phyloP scores from a whole-genome alignment of 2,797 vertebrate genomes.

The Anolis apletophallus region DNA sequence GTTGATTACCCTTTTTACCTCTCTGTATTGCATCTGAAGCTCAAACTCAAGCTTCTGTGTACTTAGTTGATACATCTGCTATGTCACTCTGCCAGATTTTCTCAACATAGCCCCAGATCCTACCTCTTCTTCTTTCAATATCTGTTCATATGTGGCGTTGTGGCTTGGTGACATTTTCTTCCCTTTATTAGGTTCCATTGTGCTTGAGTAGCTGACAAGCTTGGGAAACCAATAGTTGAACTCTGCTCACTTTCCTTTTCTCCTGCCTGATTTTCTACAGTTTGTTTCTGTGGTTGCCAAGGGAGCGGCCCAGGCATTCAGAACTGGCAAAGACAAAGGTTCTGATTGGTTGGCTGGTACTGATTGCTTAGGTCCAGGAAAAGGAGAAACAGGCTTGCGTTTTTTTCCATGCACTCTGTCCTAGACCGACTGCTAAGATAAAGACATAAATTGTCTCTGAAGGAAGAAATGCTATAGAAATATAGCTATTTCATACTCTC shows the following conservation, averaged over 20 bases:
- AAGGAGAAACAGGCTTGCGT: not conserved
- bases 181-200: not conserved
- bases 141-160: not conserved
- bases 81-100: no score
- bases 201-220: not conserved
- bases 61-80: not conserved
- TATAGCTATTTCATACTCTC: not conserved
- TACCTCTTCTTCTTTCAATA: constrained; percentile 41
- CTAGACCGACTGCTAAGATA: not conserved
- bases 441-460: not conserved
- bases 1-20: not conserved
- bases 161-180: not conserved
- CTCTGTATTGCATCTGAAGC: not conserved
- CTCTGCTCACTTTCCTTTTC: not conserved
- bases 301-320: constrained; percentile 4
- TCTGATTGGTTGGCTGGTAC: constrained; percentile 21
- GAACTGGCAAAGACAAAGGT: not conserved
- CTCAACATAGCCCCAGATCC: not conserved
- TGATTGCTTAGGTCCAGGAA: not conserved
- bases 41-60: not conserved
- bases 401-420: not conserved
- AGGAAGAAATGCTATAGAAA: not conserved
- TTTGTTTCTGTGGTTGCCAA: constrained; percentile 20
- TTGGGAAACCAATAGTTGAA: not conserved
- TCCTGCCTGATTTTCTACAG: not conserved